These are phyloP conservation scores for Malurus melanocephalus DNA, from an alignment of 2,113 vertebrate species.

Conservation along the genomic window DNA sequence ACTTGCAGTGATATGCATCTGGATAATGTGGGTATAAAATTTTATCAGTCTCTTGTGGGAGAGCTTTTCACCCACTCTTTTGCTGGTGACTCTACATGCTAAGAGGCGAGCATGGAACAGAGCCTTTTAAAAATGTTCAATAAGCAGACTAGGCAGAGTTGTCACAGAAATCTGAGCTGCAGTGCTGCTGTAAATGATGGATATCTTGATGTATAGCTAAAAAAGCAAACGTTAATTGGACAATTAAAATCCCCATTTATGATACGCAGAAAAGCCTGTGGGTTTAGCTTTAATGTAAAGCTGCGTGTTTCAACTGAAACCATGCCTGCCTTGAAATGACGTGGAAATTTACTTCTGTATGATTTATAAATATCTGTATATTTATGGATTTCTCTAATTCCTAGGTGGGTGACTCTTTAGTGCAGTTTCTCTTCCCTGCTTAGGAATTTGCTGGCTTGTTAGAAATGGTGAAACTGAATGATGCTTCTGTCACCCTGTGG, in stretches of 20 bases:
- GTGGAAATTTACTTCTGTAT: not conserved
- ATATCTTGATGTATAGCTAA: conserved; percentile 18
- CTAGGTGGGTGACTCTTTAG: not conserved
- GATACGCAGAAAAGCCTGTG: not conserved
- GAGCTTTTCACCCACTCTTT: not conserved
- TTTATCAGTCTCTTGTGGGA: not conserved
- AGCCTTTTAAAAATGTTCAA: conserved; percentile 1
- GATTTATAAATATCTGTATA: not conserved
- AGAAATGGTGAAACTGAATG: not conserved
- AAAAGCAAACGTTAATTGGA: conserved; percentile 39
- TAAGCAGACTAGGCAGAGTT: conserved; percentile 18
- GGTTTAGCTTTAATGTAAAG: not conserved
- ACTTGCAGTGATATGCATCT: not conserved
- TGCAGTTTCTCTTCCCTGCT: not conserved
- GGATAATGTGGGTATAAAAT: not conserved
- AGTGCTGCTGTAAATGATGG: not conserved
- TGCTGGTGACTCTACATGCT: not conserved
- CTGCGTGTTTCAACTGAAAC: not conserved
- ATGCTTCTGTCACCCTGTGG: not conserved
- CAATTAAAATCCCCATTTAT: conserved; percentile 10
- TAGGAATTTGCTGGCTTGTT: not conserved
- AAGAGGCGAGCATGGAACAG: not conserved
- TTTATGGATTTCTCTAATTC: not conserved
- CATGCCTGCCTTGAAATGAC: not conserved
- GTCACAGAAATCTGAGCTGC: conserved; percentile 16